phyloP scores from a whole-genome alignment of 64 coral and sea anemone genomes.

The Catalaphyllia jardinei region DNA sequence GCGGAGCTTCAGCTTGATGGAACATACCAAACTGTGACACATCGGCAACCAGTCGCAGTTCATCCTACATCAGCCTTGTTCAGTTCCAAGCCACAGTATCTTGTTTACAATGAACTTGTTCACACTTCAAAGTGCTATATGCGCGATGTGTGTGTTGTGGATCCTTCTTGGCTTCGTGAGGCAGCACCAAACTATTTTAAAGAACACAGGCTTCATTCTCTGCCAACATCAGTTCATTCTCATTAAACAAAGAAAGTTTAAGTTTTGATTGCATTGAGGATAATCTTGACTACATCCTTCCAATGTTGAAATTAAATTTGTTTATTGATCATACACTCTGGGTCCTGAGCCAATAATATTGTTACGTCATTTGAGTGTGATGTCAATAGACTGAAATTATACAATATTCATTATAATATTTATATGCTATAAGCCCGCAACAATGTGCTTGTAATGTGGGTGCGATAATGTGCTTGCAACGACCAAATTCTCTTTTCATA shows the following conservation, averaged over 20 bases:
- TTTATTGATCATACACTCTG: neutral
- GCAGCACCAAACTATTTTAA: slow-evolving; percentile 88
- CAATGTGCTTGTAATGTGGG: too few species aligned
- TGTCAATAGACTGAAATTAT: too few species aligned
- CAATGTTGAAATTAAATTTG: too few species aligned
- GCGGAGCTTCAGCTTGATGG: slow-evolving; percentile 91
- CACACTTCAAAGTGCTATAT: slow-evolving; percentile 99
- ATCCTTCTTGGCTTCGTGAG: slow-evolving; percentile 80
- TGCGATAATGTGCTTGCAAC: too few species aligned
- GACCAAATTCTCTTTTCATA: too few species aligned
- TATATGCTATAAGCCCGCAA: too few species aligned
- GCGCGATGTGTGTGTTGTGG: slow-evolving; percentile 81
- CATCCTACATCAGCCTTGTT: slow-evolving; percentile 91
- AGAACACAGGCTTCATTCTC: slow-evolving; percentile 75
- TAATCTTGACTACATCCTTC: neutral
- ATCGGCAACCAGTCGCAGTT: slow-evolving; percentile 66
- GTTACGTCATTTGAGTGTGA: neutral
- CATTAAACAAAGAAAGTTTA: neutral
- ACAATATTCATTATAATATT: too few species aligned
- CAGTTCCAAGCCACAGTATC: slow-evolving; percentile 78
- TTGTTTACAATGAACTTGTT: slow-evolving; percentile 91
- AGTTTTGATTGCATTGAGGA: neutral
- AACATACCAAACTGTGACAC: slow-evolving; percentile 71
- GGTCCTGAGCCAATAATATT: neutral
- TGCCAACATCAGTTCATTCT: slow-evolving; percentile 60